Percentiles rank a stretch among this genome's conserved stretches.
phyloP scores from a whole-genome alignment of 1,140 invertebrate species.

The Trichonephila clavipes region DNA sequence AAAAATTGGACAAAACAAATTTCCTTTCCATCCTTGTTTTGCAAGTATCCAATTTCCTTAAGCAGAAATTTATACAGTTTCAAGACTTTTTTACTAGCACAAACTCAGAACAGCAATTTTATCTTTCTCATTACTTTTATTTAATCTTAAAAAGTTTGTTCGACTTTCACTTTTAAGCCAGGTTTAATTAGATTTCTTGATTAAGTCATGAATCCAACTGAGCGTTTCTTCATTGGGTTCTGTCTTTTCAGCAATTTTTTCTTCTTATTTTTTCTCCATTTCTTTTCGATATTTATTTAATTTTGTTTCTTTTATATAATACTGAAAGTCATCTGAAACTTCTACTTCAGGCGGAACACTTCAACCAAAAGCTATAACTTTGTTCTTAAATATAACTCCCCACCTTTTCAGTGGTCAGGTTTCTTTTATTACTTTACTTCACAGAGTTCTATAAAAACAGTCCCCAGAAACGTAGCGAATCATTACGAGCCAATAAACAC shows the following conservation, averaged over 20 bases:
- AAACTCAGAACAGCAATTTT: neutral
- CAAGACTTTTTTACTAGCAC: neutral
- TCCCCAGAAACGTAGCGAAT: constrained; percentile 7
- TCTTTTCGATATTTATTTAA: neutral
- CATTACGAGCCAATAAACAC: constrained; percentile 24
- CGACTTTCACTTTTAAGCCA: constrained; percentile 13
- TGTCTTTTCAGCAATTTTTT: neutral
- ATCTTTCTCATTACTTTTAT: constrained; percentile 25
- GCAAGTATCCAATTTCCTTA: neutral
- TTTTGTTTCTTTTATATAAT: neutral
- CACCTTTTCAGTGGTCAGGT: constrained; percentile 5
- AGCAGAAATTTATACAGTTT: neutral
- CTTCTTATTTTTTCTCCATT: neutral
- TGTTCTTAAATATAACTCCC: constrained; percentile 36
- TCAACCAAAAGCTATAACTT: constrained; percentile 1
- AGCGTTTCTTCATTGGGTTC: constrained; percentile 1
- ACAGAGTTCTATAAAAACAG: constrained; percentile 21
- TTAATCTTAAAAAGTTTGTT: constrained; percentile 24
- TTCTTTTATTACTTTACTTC: constrained; percentile 34
- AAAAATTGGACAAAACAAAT: neutral
- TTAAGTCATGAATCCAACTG: constrained; percentile 22
- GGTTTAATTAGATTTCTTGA: constrained; percentile 33
- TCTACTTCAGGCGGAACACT: constrained; percentile 2
- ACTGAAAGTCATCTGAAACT: neutral
- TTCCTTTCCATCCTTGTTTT: neutral